Percentiles rank a stretch among this genome's conserved stretches.
Conservation (phyloP, 2,797 vertebrate species). For the Tamandua tetradactyla region DNA sequence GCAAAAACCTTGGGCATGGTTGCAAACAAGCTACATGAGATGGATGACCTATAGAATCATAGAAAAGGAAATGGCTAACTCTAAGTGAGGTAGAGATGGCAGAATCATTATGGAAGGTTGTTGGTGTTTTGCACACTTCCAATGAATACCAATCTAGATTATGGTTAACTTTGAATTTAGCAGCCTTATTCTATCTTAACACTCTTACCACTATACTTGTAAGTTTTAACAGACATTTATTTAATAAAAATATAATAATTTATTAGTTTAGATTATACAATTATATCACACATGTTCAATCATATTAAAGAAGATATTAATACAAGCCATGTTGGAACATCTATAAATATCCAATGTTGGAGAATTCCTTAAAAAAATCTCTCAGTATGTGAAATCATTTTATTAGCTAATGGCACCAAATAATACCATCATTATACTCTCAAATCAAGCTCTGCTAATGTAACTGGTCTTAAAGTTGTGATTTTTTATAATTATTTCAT, state of each 20-base stretch:
- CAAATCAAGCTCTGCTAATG: neutral
- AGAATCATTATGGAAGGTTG: neutral
- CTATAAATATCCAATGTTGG: neutral
- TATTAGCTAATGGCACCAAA: neutral
- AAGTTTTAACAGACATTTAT: neutral
- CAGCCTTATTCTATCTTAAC: neutral
- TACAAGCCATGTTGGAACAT: neutral
- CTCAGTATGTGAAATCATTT: neutral
- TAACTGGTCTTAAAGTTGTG: neutral
- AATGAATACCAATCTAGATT: neutral
- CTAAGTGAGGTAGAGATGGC: neutral
- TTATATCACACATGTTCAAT: neutral
- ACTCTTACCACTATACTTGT: neutral
- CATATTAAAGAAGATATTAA: neutral
- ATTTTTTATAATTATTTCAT: neutral
- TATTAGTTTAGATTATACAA: neutral
- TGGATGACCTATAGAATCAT: neutral
- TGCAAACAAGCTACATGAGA: neutral
- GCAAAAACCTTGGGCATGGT: neutral
- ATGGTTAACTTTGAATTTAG: neutral
- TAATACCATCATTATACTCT: neutral
- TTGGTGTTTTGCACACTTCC: neutral
- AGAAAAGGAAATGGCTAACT: neutral
- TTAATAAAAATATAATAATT: neutral
- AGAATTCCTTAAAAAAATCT: neutral